A percentile compares a stretch with the other conserved stretches of the same genome.
Conservation (phyloP, 2,113 vertebrate species). For the Pogonocichla stellata region DNA sequence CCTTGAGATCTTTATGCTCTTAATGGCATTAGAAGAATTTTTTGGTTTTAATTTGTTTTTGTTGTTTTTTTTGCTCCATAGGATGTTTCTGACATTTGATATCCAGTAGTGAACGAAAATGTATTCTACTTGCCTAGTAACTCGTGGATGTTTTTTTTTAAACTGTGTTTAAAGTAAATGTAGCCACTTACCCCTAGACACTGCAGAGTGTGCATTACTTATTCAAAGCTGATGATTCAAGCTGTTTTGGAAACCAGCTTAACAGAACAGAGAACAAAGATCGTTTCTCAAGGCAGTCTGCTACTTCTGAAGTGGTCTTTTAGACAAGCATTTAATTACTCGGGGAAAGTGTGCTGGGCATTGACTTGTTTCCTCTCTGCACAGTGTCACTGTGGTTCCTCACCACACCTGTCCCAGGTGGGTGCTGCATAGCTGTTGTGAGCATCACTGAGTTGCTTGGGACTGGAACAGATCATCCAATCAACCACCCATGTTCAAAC, state of each 20-base stretch:
- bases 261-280: neutral
- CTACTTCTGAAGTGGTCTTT: neutral
- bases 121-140: neutral
- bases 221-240: neutral
- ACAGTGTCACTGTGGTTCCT: neutral
- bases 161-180: neutral
- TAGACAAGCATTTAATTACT: neutral
- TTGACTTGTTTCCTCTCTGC: neutral
- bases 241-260: neutral
- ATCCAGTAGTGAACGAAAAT: neutral
- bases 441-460: neutral
- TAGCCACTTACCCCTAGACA: neutral
- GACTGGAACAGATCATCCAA: fast-evolving
- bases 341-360: neutral
- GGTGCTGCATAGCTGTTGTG: neutral
- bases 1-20: neutral
- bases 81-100: neutral
- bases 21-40: neutral
- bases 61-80: neutral
- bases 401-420: neutral
- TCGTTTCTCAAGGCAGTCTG: neutral
- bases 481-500: neutral
- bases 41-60: neutral
- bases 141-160: neutral
- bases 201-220: neutral